Evolutionary conservation across 2,113 vertebrate species (phyloP), one percentile per base, ranked within the genome.

Genomic region (Artemisiospiza belli): DNA sequence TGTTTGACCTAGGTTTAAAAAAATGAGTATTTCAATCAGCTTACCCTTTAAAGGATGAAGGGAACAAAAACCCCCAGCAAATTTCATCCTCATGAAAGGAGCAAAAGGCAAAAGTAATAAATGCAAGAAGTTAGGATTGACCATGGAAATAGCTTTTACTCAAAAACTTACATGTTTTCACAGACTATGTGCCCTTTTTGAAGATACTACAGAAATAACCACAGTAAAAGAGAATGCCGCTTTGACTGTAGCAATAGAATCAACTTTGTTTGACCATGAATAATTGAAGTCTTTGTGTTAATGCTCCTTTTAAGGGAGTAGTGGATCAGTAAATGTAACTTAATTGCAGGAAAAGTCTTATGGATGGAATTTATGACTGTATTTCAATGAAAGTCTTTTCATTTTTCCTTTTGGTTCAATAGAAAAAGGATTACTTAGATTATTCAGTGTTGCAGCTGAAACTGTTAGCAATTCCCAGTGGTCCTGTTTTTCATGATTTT

Each of bases 251-350:
- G 95, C 93, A 97, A 97, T 96, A 95, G 95, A 97, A 97, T 97
- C 96, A 95, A 97, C 95, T 98, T 97, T 97, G 97, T 98, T 97
- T 98, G 95, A 96, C 97, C 96, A 97, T 91, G 97, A 97, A 98
- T 98, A 98, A 98, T 98, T 97, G 96, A 97, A 96, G 94, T 89
- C 96, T 98, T 98, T 98, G 97, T 97, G 97, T 96, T 97, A 97
- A 98, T 96, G 79, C 83, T 96, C 95, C 94, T 96, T 98, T 98
- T 97, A 97, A 97, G 92, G 90, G 91, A 96, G 94, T 97, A 97
- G 97, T 97, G 97, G 97, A 97, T 98, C 96, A 97, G 97, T 90
- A 97, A 98, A 97, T 96, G 94, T 96, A 94, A 97, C 94, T 97
- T 98, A 98, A 98, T 98, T 98, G 97, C 95, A 98, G 98, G 96